Percentiles rank a stretch among this genome's conserved stretches.
Evolutionary conservation across 2,888 invertebrate species (phyloP).

Genomic region (Apamea crenata): DNA sequence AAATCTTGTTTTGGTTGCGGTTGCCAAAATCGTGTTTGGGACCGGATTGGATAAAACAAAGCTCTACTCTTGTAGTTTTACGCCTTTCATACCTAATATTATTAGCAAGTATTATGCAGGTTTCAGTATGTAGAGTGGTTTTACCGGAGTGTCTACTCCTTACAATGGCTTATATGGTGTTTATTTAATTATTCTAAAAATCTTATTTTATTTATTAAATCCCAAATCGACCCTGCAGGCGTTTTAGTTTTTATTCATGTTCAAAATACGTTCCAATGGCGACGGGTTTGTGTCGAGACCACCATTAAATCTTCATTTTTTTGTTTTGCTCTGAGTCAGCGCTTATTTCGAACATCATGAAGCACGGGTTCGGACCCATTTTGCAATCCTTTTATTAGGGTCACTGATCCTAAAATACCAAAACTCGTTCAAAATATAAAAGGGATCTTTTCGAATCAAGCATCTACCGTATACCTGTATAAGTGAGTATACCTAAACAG

Average conservation of each 20-base stretch:
- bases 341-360: background rate
- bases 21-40: background rate
- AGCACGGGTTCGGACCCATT: background rate
- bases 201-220: background rate
- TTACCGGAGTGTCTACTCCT: background rate
- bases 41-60: slow-evolving; percentile 8
- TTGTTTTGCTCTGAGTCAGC: background rate
- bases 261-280: background rate
- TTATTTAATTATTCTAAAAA: background rate
- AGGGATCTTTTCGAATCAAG: background rate
- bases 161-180: too few relatives aligned
- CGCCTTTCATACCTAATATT: background rate
- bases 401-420: slow-evolving; percentile 6
- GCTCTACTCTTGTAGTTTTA: background rate
- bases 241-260: background rate
- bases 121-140: background rate
- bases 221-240: background rate
- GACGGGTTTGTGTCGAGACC: slow-evolving; percentile 15
- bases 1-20: background rate
- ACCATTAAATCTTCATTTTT: slow-evolving; percentile 16
- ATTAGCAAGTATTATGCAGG: background rate
- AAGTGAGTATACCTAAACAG: background rate
- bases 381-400: background rate
- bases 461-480: too few relatives aligned
- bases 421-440: slow-evolving; percentile 1